phyloP scores from a whole-genome alignment of 1,140 invertebrate species.

The Musca domestica region DNA sequence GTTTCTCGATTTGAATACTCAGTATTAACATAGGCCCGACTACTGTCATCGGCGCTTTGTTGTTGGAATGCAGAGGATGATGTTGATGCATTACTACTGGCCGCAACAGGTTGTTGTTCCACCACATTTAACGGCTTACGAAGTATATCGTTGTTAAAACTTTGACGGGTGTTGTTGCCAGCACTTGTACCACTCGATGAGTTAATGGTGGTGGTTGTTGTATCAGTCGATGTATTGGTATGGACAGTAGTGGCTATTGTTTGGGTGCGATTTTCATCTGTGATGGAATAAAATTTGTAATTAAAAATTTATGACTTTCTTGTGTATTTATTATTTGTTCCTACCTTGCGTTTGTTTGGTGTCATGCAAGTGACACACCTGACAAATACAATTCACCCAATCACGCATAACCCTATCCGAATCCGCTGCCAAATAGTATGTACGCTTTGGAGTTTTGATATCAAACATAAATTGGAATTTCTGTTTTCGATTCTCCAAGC shows the following conservation, averaged over 20 bases:
- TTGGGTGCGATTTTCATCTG: constrained; percentile 47
- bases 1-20: constrained; percentile 47
- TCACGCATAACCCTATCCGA: constrained; percentile 88
- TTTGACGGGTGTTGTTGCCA: constrained; percentile 19
- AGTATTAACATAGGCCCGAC: constrained; percentile 43
- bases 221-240: constrained; percentile 46
- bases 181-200: constrained; percentile 36
- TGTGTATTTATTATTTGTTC: constrained; percentile 4
- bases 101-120: constrained; percentile 38
- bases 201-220: constrained; percentile 47
- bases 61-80: not conserved
- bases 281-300: constrained; percentile 14
- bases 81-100: constrained; percentile 23
- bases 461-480: constrained; percentile 86
- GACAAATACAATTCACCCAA: constrained; percentile 92
- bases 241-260: constrained; percentile 34
- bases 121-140: constrained; percentile 32
- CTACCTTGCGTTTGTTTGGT: constrained; percentile 50
- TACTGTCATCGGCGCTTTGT: not conserved
- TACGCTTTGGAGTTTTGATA: constrained; percentile 81
- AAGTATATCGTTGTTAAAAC: constrained; percentile 24
- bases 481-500: constrained; percentile 75
- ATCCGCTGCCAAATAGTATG: constrained; percentile 89
- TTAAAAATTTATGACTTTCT: not conserved
- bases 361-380: constrained; percentile 82